phyloP scores from a whole-genome alignment of 2,888 invertebrate species.

The Philonicus albiceps region DNA sequence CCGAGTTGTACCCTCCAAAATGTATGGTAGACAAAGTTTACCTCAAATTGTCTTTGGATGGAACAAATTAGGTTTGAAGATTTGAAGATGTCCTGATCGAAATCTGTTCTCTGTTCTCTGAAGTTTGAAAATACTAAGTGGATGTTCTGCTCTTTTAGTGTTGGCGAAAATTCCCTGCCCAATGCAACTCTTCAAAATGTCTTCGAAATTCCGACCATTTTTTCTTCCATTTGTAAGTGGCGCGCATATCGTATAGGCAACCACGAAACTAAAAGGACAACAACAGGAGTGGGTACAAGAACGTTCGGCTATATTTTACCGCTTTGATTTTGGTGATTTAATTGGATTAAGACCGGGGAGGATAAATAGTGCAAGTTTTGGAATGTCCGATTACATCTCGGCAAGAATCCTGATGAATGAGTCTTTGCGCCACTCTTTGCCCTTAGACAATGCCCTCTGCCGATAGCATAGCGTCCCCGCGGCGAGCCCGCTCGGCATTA shows the following conservation, averaged over 20 bases:
- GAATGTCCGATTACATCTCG: constrained; percentile 31
- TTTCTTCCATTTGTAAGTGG: neutral
- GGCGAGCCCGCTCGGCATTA: neutral
- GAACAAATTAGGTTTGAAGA: too few species aligned
- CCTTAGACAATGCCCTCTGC: constrained; percentile 38
- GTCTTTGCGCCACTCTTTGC: constrained; percentile 36
- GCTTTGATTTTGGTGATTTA: constrained; percentile 37
- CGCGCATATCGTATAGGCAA: neutral
- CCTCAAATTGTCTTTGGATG: too few species aligned
- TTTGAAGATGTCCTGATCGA: neutral
- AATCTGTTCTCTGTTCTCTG: too few species aligned
- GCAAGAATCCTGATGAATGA: constrained; percentile 41
- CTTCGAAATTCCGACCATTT: neutral
- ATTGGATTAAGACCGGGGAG: constrained; percentile 34
- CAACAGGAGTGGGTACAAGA: neutral
- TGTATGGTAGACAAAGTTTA: too few species aligned
- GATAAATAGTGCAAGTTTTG: constrained; percentile 36
- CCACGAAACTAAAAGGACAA: neutral
- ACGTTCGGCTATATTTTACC: constrained; percentile 6
- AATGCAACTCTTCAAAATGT: neutral
- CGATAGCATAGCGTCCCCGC: neutral
- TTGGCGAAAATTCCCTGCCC: neutral
- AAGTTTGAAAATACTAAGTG: neutral
- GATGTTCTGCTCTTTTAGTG: neutral
- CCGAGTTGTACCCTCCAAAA: too few species aligned